Evolutionary conservation across 2,888 invertebrate species (phyloP).

Genomic region (Hemistola chrysoprasaria): DNA sequence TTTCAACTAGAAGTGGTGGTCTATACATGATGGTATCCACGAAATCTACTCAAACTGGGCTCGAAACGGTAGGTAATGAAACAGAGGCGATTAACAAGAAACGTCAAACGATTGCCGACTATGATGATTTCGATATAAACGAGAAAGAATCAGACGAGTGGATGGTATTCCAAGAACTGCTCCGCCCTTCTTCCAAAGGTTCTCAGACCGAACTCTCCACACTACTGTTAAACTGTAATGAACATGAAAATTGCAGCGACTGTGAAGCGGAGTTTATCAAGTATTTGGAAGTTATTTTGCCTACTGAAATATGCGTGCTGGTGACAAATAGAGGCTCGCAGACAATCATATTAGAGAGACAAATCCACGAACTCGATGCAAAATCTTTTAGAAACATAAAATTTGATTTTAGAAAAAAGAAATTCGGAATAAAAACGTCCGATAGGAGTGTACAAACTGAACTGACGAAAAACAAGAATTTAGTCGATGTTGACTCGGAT

Average conservation of each 20-base stretch:
- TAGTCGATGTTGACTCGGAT: not conserved
- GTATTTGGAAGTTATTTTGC: constrained; percentile 4
- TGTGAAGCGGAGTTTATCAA: constrained; percentile 5
- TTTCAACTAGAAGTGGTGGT: constrained; percentile 1
- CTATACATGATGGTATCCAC: constrained; percentile 9
- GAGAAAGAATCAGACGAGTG: constrained; percentile 6
- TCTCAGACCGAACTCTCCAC: constrained; percentile 2
- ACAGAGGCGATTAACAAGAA: constrained; percentile 15
- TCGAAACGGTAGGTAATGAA: not conserved
- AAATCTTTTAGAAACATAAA: too few species aligned
- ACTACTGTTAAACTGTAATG: not conserved
- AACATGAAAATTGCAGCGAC: constrained; percentile 2
- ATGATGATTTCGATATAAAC: constrained; percentile 9
- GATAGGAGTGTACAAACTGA: not conserved
- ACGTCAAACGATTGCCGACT: not conserved
- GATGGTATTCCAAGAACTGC: constrained; percentile 3
- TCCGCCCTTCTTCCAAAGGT: constrained; percentile 5
- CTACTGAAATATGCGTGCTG: constrained; percentile 4
- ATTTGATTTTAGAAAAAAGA: too few species aligned
- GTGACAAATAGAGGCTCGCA: constrained; percentile 9
- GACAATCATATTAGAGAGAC: not conserved
- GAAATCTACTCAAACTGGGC: constrained; percentile 10
- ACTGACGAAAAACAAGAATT: not conserved
- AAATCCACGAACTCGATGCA: not conserved
- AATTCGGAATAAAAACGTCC: too few species aligned